A percentile compares a stretch with the other conserved stretches of the same genome.
Evolutionary conservation across 2,888 invertebrate genomes (phyloP).

Genomic region (Cheilosia urbana): DNA sequence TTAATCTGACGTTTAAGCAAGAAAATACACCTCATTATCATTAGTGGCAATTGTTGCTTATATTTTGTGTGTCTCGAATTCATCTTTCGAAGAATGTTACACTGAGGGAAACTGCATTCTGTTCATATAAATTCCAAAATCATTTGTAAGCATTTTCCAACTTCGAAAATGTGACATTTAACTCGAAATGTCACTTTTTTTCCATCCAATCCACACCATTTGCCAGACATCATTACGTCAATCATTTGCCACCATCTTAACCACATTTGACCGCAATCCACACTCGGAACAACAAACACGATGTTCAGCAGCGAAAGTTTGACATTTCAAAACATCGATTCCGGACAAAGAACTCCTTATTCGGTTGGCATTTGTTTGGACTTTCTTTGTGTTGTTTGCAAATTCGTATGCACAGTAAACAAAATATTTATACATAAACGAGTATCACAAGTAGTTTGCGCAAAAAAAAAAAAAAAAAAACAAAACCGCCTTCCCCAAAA

Average conservation of each 20-base stretch:
- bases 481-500: conserved; percentile 20
- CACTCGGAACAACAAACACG: conserved; percentile 27
- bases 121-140: too few species aligned
- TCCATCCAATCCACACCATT: neutral
- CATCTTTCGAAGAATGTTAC: too few species aligned
- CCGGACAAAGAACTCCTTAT: conserved; percentile 32
- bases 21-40: too few species aligned
- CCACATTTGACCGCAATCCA: conserved; percentile 42
- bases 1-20: too few species aligned
- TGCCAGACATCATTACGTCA: neutral
- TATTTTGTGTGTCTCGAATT: too few species aligned
- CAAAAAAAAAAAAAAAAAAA: conserved; percentile 26
- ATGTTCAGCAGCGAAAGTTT: conserved; percentile 62
- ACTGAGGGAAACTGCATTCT: too few species aligned
- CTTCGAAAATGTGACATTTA: conserved; percentile 17
- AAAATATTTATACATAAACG: conserved; percentile 32
- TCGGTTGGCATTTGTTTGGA: conserved; percentile 16
- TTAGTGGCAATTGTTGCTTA: too few species aligned
- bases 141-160: too few species aligned
- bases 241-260: conserved; percentile 1
- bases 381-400: conserved; percentile 37
- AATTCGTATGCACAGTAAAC: conserved; percentile 32
- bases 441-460: conserved; percentile 17
- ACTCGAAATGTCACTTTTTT: neutral
- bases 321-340: conserved; percentile 55